phyloP scores from a whole-genome alignment of 1,140 invertebrate species.

The Galendromus occidentalis region DNA sequence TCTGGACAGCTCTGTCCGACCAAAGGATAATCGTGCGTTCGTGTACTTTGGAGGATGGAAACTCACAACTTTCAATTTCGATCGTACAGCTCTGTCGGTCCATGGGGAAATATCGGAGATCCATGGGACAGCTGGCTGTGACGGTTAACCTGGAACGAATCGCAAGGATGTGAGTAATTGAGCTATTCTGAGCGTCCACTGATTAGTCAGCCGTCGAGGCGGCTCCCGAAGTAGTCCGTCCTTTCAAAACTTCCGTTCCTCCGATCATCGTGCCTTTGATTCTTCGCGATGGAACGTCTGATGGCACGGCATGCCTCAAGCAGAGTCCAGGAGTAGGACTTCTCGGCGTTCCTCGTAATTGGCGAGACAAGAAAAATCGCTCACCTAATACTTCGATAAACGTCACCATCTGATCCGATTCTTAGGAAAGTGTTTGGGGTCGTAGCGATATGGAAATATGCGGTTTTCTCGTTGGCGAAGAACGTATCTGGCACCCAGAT shows the following conservation, averaged over 20 bases:
- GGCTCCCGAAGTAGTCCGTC: neutral
- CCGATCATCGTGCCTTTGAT: too few species aligned
- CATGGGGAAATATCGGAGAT: constrained; percentile 91
- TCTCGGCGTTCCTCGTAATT: too few species aligned
- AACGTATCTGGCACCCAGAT: constrained; percentile 76
- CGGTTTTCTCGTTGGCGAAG: constrained; percentile 93
- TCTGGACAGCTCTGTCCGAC: too few species aligned
- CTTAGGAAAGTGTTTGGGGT: constrained; percentile 92
- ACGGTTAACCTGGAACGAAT: constrained; percentile 65
- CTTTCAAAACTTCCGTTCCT: neutral
- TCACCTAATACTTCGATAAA: constrained; percentile 85
- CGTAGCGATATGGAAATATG: constrained; percentile 91
- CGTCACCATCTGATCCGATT: constrained; percentile 78
- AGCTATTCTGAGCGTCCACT: neutral
- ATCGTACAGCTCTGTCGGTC: constrained; percentile 88
- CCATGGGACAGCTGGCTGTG: constrained; percentile 91
- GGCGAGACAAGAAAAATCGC: constrained; percentile 21
- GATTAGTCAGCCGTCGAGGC: neutral
- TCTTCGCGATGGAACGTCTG: too few species aligned
- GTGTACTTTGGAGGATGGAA: too few species aligned
- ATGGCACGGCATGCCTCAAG: too few species aligned
- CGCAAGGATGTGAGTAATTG: constrained; percentile 14
- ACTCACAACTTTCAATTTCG: constrained; percentile 97
- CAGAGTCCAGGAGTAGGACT: too few species aligned
- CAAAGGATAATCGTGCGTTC: too few species aligned